phyloP scores from a whole-genome alignment of 2,797 vertebrate genomes.

The Chanos chanos region DNA sequence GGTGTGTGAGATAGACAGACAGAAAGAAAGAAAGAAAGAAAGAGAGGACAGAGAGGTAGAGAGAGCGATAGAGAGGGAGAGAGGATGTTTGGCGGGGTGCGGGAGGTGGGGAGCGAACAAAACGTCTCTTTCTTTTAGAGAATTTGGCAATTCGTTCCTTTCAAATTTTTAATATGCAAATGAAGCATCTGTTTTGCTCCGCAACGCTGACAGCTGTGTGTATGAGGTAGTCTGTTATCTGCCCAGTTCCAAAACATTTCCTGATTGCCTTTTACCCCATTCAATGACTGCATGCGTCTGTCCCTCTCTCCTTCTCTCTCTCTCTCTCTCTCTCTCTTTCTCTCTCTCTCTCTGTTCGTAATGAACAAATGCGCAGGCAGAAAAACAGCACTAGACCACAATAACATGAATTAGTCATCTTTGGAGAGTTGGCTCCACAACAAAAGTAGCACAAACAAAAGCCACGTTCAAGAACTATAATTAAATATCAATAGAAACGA shows the following conservation, averaged over 20 bases:
- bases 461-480: slow-evolving; percentile 13
- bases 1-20: background rate
- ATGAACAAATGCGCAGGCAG: background rate
- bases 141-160: background rate
- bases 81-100: slow-evolving; percentile 11
- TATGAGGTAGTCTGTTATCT: background rate
- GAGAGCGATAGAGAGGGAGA: background rate
- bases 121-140: background rate
- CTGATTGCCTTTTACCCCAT: background rate
- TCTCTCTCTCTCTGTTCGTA: background rate
- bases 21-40: background rate
- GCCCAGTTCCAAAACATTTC: background rate
- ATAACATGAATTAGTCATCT: background rate
- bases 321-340: background rate
- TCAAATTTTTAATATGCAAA: background rate
- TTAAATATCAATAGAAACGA: slow-evolving; percentile 10
- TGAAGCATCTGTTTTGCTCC: background rate
- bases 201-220: slow-evolving; percentile 12
- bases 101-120: slow-evolving; percentile 16
- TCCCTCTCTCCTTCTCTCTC: background rate
- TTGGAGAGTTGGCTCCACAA: background rate
- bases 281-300: slow-evolving; percentile 1
- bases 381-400: slow-evolving; percentile 7
- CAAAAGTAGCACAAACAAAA: slow-evolving; percentile 6
- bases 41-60: background rate